A percentile compares a stretch with the other conserved stretches of the same genome.
Conservation (phyloP, 2,888 invertebrate genomes). For the Cephus sareptanus region DNA sequence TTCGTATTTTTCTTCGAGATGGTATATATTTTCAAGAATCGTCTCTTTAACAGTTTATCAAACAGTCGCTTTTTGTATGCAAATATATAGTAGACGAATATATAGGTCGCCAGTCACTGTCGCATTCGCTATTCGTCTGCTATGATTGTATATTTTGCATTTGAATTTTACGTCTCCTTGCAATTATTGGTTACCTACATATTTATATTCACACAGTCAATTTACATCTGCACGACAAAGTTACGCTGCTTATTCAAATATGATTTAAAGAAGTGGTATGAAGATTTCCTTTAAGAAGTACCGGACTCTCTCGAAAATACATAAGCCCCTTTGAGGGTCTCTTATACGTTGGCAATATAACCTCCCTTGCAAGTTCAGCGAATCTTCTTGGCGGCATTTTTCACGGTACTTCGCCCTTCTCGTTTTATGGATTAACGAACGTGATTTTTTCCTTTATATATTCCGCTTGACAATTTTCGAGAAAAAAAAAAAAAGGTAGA, state of each 20-base stretch:
- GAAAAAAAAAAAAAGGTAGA: too few relatives aligned
- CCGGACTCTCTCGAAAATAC: not conserved
- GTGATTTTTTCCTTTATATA: not conserved
- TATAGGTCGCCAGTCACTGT: not conserved
- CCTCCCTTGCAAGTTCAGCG: not conserved
- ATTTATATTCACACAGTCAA: not conserved
- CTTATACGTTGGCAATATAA: not conserved
- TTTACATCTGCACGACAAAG: too few relatives aligned
- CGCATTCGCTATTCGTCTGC: not conserved
- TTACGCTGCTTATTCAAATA: not conserved
- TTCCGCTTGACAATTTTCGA: not conserved
- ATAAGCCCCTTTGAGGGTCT: not conserved
- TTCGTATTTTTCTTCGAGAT: not conserved
- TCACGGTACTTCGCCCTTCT: not conserved
- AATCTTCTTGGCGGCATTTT: not conserved
- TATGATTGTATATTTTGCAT: not conserved
- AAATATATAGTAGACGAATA: not conserved
- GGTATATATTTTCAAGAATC: not conserved
- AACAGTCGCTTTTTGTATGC: not conserved
- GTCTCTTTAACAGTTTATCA: not conserved
- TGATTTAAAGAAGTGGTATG: not conserved
- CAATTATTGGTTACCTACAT: not conserved
- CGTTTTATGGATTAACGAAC: not conserved
- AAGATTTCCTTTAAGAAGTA: not conserved
- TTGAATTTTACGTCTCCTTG: not conserved